phyloP scores from a whole-genome alignment of 2,888 invertebrate genomes.

The Hyalella azteca region DNA sequence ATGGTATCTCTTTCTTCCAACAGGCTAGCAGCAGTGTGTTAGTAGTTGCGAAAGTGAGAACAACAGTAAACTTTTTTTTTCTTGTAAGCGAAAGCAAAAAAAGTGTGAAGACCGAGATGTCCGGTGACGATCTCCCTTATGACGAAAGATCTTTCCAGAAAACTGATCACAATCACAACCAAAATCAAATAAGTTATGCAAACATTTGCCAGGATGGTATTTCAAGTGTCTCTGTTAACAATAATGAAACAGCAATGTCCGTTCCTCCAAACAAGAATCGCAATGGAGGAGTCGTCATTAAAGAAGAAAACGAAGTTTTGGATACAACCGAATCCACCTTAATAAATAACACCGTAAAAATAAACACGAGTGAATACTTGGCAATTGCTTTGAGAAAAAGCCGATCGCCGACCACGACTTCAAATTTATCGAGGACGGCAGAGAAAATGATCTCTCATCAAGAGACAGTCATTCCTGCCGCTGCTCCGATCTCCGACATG shows the following conservation, averaged over 20 bases:
- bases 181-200: not conserved
- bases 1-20: no score
- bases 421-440: no score
- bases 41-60: no score
- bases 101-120: no score
- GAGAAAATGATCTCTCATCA: not conserved
- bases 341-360: not conserved
- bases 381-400: not conserved
- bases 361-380: not conserved
- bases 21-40: no score
- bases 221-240: not conserved
- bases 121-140: not conserved
- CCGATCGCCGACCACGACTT: not conserved
- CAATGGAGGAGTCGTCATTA: no score
- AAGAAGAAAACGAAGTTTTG: not conserved
- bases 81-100: no score
- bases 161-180: not conserved
- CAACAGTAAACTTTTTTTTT: no score
- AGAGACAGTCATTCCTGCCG: not conserved
- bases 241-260: not conserved
- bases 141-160: not conserved
- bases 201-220: not conserved
- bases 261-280: no score
- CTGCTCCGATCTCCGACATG: not conserved
- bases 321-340: not conserved